Evolutionary conservation across 2,888 invertebrate genomes (phyloP).

Genomic region (Hirtodrosophila alboralis): DNA sequence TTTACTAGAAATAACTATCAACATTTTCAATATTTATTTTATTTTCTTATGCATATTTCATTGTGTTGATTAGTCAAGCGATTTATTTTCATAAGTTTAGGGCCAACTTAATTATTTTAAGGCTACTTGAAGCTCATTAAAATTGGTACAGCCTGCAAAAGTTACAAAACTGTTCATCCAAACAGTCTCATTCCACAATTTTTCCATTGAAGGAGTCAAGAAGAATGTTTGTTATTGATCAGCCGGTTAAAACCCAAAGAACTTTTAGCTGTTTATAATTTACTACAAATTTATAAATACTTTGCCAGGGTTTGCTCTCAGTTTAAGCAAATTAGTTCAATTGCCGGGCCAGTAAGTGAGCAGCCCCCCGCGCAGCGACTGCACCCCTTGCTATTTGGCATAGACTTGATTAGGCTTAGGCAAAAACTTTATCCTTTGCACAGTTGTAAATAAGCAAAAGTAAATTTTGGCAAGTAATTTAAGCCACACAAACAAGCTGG

Average conservation of each 20-base stretch:
- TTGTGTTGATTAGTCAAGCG: slow-evolving; percentile 29
- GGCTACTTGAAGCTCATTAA: slow-evolving; percentile 68
- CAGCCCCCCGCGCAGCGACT: slow-evolving; percentile 10
- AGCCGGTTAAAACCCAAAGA: slow-evolving; percentile 19
- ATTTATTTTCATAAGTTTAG: slow-evolving; percentile 40
- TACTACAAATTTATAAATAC: slow-evolving; percentile 72
- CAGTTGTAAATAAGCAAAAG: slow-evolving; percentile 80
- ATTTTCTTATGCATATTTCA: not conserved
- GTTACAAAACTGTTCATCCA: slow-evolving; percentile 24
- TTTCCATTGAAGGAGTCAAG: slow-evolving; percentile 8
- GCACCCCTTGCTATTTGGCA: slow-evolving; percentile 39
- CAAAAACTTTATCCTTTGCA: slow-evolving; percentile 82
- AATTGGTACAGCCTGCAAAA: slow-evolving; percentile 37
- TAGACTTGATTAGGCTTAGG: slow-evolving; percentile 83
- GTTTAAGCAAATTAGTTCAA: slow-evolving; percentile 79
- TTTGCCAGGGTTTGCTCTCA: slow-evolving; percentile 44
- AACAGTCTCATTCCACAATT: not conserved
- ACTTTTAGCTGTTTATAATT: slow-evolving; percentile 75
- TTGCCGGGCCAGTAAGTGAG: slow-evolving; percentile 57
- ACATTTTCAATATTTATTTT: slow-evolving; percentile 5
- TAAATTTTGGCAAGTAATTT: slow-evolving; percentile 81
- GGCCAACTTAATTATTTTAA: slow-evolving; percentile 61
- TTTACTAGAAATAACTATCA: slow-evolving; percentile 16
- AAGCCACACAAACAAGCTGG: slow-evolving; percentile 80
- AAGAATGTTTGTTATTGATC: slow-evolving; percentile 57